Evolutionary conservation across 2,113 vertebrate species (phyloP).

Genomic region (western clawed frog (Xenopus tropicalis)): UCB_Xtro_10.0 CM004444.2:95329001-95329500

Average conservation of each 20-base stretch:
- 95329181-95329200: slow-evolving; percentile 25
- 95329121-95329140: slow-evolving; percentile 10
- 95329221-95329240: neutral
- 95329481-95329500: too few species aligned
- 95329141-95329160: slow-evolving; percentile 29
- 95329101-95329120: slow-evolving; percentile 28
- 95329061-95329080: slow-evolving; percentile 16
- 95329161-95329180: slow-evolving; percentile 33
- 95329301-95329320: slow-evolving; percentile 20
- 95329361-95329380: slow-evolving; percentile 11
- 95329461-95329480: too few species aligned
- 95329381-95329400: neutral
- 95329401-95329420: too few species aligned
- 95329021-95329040: slow-evolving; percentile 43
- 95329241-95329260: slow-evolving; percentile 11
- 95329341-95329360: neutral
- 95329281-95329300: slow-evolving; percentile 16
- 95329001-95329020: slow-evolving; percentile 92
- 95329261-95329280: slow-evolving; percentile 6
- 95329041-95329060: slow-evolving; percentile 47
- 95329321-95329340: neutral
- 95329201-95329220: slow-evolving; percentile 28
- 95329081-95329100: slow-evolving; percentile 23
- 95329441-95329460: too few species aligned
- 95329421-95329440: too few species aligned